Evolutionary conservation across 2,888 invertebrate genomes (phyloP).

Genomic region (Cerastis leucographa): DNA sequence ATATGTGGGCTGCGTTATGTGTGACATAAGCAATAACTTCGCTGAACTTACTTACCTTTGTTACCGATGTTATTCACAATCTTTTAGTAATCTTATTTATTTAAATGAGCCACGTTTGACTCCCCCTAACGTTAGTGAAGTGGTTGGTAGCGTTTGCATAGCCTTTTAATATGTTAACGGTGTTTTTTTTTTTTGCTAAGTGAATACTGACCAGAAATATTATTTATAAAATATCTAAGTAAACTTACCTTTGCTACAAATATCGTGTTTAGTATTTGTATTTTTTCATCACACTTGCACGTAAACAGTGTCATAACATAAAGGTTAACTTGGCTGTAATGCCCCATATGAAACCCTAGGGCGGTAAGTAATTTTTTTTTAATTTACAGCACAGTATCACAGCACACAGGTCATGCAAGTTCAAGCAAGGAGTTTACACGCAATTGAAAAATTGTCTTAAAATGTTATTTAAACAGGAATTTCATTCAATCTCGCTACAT

Average conservation of each 20-base stretch:
- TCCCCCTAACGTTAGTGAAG: background rate
- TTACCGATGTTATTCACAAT: background rate
- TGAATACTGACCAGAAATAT: background rate
- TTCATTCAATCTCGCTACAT: too few relatives aligned
- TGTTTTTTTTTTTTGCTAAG: background rate
- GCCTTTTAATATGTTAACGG: background rate
- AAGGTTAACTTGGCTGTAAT: too few relatives aligned
- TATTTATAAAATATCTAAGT: background rate
- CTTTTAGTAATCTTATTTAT: background rate
- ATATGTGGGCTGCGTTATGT: constrained; percentile 13
- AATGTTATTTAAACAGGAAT: too few relatives aligned
- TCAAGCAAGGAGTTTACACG: too few relatives aligned
- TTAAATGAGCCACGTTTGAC: background rate
- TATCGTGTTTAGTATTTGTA: background rate
- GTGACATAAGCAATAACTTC: constrained; percentile 10
- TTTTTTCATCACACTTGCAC: too few relatives aligned
- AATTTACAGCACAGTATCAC: too few relatives aligned
- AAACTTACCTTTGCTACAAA: background rate
- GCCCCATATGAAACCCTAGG: too few relatives aligned
- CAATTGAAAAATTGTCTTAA: too few relatives aligned
- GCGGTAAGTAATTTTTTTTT: too few relatives aligned
- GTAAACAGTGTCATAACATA: too few relatives aligned
- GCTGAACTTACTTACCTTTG: background rate
- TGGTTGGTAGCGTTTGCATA: background rate
- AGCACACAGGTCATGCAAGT: too few relatives aligned